Conservation (phyloP, 2,888 invertebrate genomes). For the Pandemis heparana region DNA sequence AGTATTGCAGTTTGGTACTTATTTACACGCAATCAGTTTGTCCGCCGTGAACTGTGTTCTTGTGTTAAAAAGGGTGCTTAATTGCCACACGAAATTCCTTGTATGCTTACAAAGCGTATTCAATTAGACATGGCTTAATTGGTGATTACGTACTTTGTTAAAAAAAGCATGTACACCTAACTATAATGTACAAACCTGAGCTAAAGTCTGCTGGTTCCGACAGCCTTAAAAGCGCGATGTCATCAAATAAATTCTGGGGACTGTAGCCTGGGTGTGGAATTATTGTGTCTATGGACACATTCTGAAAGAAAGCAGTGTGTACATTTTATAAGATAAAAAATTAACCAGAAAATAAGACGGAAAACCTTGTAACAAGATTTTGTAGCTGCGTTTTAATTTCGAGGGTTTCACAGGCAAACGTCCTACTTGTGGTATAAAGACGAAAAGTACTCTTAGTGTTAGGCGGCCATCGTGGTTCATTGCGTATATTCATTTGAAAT, state of each 20-base stretch:
- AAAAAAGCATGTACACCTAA: too few species aligned
- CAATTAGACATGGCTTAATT: neutral
- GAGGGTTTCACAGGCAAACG: neutral
- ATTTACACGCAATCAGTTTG: neutral
- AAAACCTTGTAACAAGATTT: neutral
- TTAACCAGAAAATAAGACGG: too few species aligned
- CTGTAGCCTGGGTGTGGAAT: slow-evolving; percentile 83
- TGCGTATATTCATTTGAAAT: too few species aligned
- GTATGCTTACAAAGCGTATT: too few species aligned
- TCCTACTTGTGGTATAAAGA: too few species aligned
- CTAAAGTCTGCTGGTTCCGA: slow-evolving; percentile 75
- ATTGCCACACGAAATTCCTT: too few species aligned
- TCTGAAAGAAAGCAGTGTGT: slow-evolving; percentile 56
- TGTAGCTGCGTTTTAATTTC: neutral
- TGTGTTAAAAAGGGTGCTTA: too few species aligned
- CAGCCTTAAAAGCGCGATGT: slow-evolving; percentile 86
- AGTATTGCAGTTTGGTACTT: too few species aligned
- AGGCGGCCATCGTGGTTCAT: too few species aligned
- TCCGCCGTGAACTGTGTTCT: too few species aligned
- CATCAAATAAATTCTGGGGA: slow-evolving; percentile 70
- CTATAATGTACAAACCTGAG: slow-evolving; percentile 59
- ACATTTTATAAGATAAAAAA: too few species aligned
- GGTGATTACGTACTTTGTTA: neutral
- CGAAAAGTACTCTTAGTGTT: too few species aligned
- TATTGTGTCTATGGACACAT: slow-evolving; percentile 72